Evolutionary conservation across 2,797 vertebrate genomes (phyloP), one percentile per base, ranked within the genome.

Genomic region (Argentina silus): DNA sequence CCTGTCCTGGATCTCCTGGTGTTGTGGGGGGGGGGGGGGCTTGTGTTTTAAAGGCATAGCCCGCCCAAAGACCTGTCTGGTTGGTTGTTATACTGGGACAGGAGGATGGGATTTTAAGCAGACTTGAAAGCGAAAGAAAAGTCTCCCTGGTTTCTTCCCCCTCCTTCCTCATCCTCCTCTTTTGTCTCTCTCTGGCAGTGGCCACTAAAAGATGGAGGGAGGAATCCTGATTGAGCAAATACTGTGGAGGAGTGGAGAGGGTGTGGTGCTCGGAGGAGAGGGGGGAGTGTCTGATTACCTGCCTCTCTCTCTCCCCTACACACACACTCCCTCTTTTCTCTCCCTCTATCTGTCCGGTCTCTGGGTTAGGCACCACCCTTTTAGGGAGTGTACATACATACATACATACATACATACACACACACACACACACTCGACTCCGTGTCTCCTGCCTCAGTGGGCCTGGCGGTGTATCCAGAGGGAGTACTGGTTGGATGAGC

Each of bases 291-390:
- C 42, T 65, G 19, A 44, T 36, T 69, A 45, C 19, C 55, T 21
- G 21, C 43, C 53, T 48, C 9, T 75, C 11, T 70, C 66, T 66
- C 44, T 48, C 48, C 17, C 62, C 45, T 21, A 9, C 75, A 21
- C 21, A 9, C 75, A 21, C 70, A 0, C 53, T 70, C 45, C 14
- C 14, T 55, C 11, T 45, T n/a, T n/a, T 67, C 56, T 67, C 43
- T 56, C 57, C 45, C 6, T 47, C 48, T 36, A 0, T 51, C 23
- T 5, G 1, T 23, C 23, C 57, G 27, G 27, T 43, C 61, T 42
- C 15, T 64, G 43, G 3, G 8, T 64, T 71, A 77, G 72, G 75
- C 78, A 7, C 78, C 78, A 47, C 78, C 78, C 78, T 68, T 65
- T 74, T 56, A 71, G 72, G 72, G 78, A 68, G 78, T 77, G 78